Conservation (phyloP, 53 echinoderm and acorn worm genomes). For the Paelopatides confundens region DNA sequence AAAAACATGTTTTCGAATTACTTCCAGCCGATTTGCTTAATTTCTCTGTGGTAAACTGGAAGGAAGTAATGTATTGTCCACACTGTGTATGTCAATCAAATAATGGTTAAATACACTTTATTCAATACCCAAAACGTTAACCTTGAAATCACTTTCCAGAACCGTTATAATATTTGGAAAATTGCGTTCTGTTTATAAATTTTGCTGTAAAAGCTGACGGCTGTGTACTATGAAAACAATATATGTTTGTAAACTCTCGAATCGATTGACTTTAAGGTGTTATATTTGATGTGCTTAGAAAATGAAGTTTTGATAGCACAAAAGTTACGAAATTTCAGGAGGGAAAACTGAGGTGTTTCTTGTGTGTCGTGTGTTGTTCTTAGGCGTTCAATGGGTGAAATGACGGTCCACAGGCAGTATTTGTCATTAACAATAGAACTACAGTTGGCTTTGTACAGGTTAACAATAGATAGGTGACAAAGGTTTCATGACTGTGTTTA, state of each 20-base stretch:
- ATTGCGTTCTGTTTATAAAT: slow-evolving; percentile 36
- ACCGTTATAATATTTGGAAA: slow-evolving; percentile 2
- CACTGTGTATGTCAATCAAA: slow-evolving; percentile 18
- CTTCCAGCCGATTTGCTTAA: too few relatives aligned
- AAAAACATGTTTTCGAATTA: too few relatives aligned
- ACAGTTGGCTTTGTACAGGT: slow-evolving; percentile 29
- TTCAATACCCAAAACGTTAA: too few relatives aligned
- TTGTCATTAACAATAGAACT: slow-evolving; percentile 7
- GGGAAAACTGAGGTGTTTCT: slow-evolving; percentile 1
- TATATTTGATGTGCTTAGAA: slow-evolving; percentile 18
- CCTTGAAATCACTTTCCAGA: slow-evolving; percentile 5
- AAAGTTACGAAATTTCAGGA: slow-evolving; percentile 15
- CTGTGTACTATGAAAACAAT: slow-evolving; percentile 33
- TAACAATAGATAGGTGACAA: slow-evolving; percentile 37
- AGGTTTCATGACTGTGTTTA: slow-evolving; percentile 1
- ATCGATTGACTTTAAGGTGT: slow-evolving; percentile 40
- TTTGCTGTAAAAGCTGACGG: slow-evolving; percentile 27
- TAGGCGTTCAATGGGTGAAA: not conserved
- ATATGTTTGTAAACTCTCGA: slow-evolving; percentile 22
- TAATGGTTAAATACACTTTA: not conserved
- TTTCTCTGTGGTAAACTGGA: too few relatives aligned
- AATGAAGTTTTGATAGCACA: slow-evolving; percentile 46
- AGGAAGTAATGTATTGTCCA: too few relatives aligned
- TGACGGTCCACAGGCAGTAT: slow-evolving; percentile 8
- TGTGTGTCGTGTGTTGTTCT: slow-evolving; percentile 3